Base-by-base conservation (phyloP, 1,140 invertebrate genomes). In the Liolophura sinensis region DNA sequence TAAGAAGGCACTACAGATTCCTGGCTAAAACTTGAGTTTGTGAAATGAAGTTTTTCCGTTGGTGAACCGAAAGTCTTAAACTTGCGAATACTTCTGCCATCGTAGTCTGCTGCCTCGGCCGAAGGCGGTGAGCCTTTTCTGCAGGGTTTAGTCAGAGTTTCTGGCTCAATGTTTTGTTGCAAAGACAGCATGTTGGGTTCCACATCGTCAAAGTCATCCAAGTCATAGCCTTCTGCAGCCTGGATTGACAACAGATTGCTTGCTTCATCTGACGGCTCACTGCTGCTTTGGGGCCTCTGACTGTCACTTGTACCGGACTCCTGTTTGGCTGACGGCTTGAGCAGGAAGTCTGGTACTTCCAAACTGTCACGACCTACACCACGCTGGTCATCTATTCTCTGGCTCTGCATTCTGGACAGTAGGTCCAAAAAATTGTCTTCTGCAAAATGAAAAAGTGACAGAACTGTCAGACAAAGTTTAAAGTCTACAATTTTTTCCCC, bases 271-370 rank as follows among this genome's bases (percentile, higher is more conserved):
- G 65, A 49, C 60, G 20, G 31, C 31, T 25, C 27, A 55, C 49
- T 18, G 22, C 47, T n/a, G 60, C 52, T 27, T 18, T 27, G 18
- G 27, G 15, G 51, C 40, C 6, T 40, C 51, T 60, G 25, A 15
- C 31, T 47, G 9, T 62, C 27, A 49, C 62, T 56, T 54, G 65
- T 54, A 60, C 66, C 50, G 64, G 68, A 51, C 64, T 71, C 50
- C 52, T 51, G 47, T 16, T 64, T 49, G 18, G 64, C 48, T 22
- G 56, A 46, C 47, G 51, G 62, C 83, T 15, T 22, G 25, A 91
- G 91, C 20, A 93, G 82, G 81, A 93, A 92, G 72, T 93, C 92
- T 3, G 92, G 91, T 57, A 92, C 82, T 83, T 92, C 91, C 73
- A 91, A 91, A 79, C 92, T 92, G 1, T 92, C 92, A 84, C 92